phyloP scores from a whole-genome alignment of 2,797 vertebrate genomes.

The Sebastes taczanowskii region DNA sequence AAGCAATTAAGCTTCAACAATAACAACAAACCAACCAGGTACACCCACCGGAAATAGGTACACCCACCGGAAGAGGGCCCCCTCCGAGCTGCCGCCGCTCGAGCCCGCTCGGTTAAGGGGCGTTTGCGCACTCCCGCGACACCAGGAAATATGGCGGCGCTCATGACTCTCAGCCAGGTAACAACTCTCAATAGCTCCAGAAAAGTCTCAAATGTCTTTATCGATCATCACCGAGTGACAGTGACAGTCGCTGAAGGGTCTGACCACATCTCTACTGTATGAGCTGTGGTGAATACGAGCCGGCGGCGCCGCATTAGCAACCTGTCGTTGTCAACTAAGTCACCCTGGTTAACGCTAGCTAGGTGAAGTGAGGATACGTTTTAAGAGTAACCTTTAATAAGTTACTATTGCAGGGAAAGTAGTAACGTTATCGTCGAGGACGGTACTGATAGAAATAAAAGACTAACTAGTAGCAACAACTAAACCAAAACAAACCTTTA shows the following conservation, averaged over 20 bases:
- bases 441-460: neutral
- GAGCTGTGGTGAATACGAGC: neutral
- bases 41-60: neutral
- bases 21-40: too few relatives aligned
- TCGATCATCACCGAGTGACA: neutral
- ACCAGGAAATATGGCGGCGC: conserved; percentile 94
- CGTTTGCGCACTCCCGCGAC: conserved; percentile 69
- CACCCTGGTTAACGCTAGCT: conserved; percentile 59
- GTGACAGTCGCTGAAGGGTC: neutral
- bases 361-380: conserved; percentile 12
- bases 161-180: conserved; percentile 92
- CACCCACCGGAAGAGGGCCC: neutral
- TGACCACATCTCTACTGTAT: neutral
- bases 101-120: conserved; percentile 38
- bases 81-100: conserved; percentile 32
- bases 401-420: neutral
- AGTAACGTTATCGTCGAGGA: neutral
- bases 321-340: conserved; percentile 26
- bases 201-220: conserved; percentile 26
- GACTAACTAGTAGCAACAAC: neutral
- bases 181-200: conserved; percentile 43
- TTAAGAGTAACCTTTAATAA: neutral
- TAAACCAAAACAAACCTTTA: neutral
- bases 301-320: neutral
- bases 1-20: too few relatives aligned